A percentile compares a stretch with the other conserved stretches of the same genome.
Conservation (phyloP, 2,888 invertebrate species). For the Trichopria drosophilae region DNA sequence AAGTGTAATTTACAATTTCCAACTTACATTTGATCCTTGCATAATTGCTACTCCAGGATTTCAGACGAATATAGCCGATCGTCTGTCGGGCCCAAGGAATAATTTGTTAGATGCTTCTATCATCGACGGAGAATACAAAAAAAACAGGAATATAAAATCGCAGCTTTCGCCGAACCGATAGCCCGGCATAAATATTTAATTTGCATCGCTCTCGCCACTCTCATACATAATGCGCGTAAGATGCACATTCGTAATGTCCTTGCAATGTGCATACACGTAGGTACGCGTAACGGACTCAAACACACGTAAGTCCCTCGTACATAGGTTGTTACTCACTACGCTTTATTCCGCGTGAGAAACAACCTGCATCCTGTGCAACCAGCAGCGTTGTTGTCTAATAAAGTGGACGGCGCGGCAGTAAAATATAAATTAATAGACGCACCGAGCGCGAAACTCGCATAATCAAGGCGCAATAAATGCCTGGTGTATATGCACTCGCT, state of each 20-base stretch:
- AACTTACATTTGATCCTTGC: too few species aligned
- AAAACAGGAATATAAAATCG: too few species aligned
- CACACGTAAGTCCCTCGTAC: slow-evolving; percentile 4
- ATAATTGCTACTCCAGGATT: too few species aligned
- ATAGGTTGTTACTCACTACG: slow-evolving; percentile 22
- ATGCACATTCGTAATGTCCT: slow-evolving; percentile 39
- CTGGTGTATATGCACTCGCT: slow-evolving; percentile 17
- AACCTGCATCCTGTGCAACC: slow-evolving; percentile 38
- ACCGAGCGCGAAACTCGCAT: slow-evolving; percentile 19
- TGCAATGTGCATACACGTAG: slow-evolving; percentile 18
- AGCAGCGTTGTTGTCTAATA: slow-evolving; percentile 35
- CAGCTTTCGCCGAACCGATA: slow-evolving; percentile 43
- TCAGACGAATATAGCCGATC: too few species aligned
- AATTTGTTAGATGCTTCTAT: too few species aligned
- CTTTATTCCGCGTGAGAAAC: slow-evolving; percentile 45
- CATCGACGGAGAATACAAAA: too few species aligned
- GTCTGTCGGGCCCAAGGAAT: too few species aligned
- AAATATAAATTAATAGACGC: slow-evolving; percentile 41
- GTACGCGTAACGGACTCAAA: too few species aligned
- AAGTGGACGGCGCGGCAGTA: slow-evolving; percentile 39
- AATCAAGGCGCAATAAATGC: slow-evolving; percentile 16
- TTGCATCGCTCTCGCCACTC: slow-evolving; percentile 36
- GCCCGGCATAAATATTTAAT: slow-evolving; percentile 43
- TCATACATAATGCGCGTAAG: slow-evolving; percentile 38
- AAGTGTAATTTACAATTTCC: too few species aligned